These are phyloP conservation scores for Dascillus cervinus DNA, from an alignment of 2,888 invertebrate genomes.

Conservation along the genomic window DNA sequence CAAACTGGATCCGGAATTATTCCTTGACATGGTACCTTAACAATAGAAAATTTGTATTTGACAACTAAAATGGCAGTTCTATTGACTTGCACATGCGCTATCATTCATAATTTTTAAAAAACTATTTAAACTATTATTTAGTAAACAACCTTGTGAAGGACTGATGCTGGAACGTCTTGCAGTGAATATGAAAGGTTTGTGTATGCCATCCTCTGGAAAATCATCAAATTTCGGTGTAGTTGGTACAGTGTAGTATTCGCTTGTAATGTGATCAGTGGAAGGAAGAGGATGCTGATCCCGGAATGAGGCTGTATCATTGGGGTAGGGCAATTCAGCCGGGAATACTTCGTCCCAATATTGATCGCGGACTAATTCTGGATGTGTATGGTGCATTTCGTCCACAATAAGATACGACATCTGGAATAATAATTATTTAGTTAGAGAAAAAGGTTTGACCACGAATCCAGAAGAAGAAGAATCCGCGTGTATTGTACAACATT, in stretches of 20 bases:
- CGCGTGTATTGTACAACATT: no score
- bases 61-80: no score
- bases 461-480: no score
- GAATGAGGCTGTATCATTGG: slow-evolving; percentile 73
- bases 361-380: slow-evolving; percentile 79
- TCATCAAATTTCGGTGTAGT: slow-evolving; percentile 66
- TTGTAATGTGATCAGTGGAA: slow-evolving; percentile 78
- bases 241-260: slow-evolving; percentile 54
- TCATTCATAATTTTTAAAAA: no score
- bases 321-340: slow-evolving; percentile 79
- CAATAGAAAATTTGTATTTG: no score
- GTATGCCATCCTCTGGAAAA: slow-evolving; percentile 32
- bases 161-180: slow-evolving; percentile 27
- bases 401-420: slow-evolving; percentile 87
- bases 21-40: slow-evolving; percentile 61
- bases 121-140: no score
- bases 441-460: no score
- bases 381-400: slow-evolving; percentile 91
- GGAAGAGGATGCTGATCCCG: slow-evolving; percentile 80
- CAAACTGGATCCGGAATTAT: slow-evolving; percentile 71
- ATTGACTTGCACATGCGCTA: no score
- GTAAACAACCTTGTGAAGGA: no score
- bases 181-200: slow-evolving; percentile 36
- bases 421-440: no score
- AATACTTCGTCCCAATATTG: slow-evolving; percentile 91